Conservation (phyloP, 2,113 vertebrate species). For the Percopsis transmontana region DNA sequence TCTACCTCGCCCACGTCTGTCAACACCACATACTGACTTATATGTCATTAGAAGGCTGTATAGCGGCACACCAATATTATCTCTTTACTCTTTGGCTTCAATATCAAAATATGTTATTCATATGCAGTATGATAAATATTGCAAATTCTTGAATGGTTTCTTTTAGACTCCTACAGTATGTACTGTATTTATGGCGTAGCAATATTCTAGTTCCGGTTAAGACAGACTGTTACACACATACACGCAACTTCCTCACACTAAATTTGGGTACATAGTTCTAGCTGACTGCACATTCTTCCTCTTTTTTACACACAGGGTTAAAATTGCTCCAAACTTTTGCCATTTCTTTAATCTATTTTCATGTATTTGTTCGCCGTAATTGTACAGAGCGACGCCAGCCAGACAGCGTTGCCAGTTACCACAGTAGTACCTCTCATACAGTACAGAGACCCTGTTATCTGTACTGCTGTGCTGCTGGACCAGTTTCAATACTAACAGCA, state of each 20-base stretch:
- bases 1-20: neutral
- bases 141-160: neutral
- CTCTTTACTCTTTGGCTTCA: neutral
- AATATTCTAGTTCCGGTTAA: no score
- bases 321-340: conserved; percentile 9
- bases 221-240: neutral
- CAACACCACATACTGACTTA: neutral
- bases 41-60: neutral
- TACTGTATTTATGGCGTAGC: no score
- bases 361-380: no score
- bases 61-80: neutral
- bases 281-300: neutral
- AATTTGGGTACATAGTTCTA: neutral
- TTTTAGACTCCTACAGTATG: no score
- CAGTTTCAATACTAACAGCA: no score
- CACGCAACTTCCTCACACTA: neutral
- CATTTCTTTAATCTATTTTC: no score
- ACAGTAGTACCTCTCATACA: no score
- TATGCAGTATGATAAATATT: neutral
- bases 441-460: no score
- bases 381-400: no score
- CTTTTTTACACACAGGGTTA: neutral
- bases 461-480: no score
- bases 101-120: neutral
- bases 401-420: no score